phyloP scores from a whole-genome alignment of 2,113 vertebrate genomes.

The Myiozetetes cayanensis region DNA sequence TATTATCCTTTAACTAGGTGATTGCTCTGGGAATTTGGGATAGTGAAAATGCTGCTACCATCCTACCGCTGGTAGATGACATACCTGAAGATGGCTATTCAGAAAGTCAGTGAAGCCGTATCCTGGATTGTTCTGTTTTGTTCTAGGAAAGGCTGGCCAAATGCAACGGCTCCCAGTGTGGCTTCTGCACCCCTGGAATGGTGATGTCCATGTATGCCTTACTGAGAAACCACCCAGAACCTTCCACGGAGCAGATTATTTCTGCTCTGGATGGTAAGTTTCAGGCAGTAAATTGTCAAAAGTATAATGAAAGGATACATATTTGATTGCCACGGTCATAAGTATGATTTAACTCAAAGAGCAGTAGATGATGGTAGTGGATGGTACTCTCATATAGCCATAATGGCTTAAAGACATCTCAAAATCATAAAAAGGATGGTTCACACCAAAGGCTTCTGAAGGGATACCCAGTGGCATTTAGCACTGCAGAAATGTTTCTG shows the following conservation, averaged over 20 bases:
- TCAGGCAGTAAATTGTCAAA: neutral
- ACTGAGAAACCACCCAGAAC: conserved; percentile 80
- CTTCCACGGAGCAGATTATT: conserved; percentile 78
- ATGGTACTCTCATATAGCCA: neutral
- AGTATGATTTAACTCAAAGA: neutral
- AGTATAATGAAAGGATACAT: neutral
- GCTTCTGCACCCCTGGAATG: conserved; percentile 90
- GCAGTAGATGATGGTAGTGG: neutral
- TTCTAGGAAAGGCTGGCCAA: conserved; percentile 85
- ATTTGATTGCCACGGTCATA: neutral
- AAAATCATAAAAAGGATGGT: neutral
- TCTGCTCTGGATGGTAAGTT: conserved; percentile 75
- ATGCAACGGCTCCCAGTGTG: conserved; percentile 86
- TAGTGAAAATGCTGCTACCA: neutral
- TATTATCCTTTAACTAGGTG: neutral
- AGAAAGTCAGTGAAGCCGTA: neutral
- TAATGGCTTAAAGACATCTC: neutral
- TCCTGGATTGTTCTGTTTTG: neutral
- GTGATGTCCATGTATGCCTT: conserved; percentile 87
- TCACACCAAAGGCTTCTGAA: neutral
- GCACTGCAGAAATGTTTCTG: neutral
- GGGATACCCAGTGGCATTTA: neutral
- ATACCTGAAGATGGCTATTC: neutral
- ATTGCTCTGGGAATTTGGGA: neutral
- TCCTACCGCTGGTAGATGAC: neutral